Base-by-base conservation (phyloP, 2,888 invertebrate genomes). In the Eustalomyia histrio region DNA sequence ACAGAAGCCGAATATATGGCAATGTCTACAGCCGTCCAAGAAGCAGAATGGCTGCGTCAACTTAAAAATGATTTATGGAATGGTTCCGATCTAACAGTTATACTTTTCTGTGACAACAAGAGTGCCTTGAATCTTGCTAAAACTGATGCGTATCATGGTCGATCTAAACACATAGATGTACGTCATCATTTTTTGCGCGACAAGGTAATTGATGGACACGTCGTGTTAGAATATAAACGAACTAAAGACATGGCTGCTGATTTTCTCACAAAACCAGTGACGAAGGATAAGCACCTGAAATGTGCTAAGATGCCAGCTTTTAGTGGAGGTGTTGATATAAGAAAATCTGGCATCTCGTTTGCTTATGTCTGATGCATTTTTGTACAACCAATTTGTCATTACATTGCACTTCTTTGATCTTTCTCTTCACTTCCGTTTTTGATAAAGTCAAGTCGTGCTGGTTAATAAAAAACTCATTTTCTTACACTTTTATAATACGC, bases 31-130 rank as follows among this genome's bases (percentile, higher is more conserved):
- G 64, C 18, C 24, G 55, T 55, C 10, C 55, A 55, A 5, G 57
- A 63, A 63, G 55, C 72, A 52, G 52, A 64, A 16, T 83, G 80
- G 78, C 43, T 83, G 24, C 69, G 79, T 58, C 78, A 81, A 24
- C 43, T 82, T 14, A 12, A 43, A 9, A 14, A 73, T 18, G 79
- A 83, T 14, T 57, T 83, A 33, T 50, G 24, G 14, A 21, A 12
- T n/a, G 61, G 43, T 7, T 16, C 14, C 16, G 16, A 50, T 50
- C 7, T 50, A 50, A 16, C 9, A n/a, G n/a, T n/a, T n/a, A n/a
- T n/a, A 16, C 39, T 60, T 33, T 60, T 17, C 33, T 24, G 29
- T 10, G 47, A 65, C 35, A 53, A 65, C 18, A 65, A 65, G 39
- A 65, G 65, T 14, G 65, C 65, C 12, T 33, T 65, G 10, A 35